These are phyloP conservation scores for Alosa alosa DNA, from an alignment of 2,113 vertebrate species.

Conservation along the genomic window DNA sequence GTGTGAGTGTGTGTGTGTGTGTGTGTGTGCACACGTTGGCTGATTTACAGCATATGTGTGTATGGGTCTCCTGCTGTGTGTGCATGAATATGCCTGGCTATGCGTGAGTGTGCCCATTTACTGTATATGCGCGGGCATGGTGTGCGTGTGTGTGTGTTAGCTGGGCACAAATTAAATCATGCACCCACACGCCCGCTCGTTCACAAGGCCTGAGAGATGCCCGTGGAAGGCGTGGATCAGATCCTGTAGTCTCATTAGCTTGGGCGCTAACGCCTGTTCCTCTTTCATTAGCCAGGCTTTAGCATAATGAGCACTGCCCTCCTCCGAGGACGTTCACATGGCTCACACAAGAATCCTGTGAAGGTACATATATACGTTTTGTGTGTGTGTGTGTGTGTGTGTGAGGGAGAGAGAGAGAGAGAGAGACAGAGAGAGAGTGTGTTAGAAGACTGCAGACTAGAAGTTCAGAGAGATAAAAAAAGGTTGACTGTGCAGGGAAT, in stretches of 20 bases:
- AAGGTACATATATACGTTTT: neutral
- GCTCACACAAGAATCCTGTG: neutral
- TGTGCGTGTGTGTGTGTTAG: neutral
- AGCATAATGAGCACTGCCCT: constrained; percentile 11
- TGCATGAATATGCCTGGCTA: neutral
- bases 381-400: constrained; percentile 17
- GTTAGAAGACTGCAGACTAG: neutral
- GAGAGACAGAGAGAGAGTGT: neutral
- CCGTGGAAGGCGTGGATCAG: neutral
- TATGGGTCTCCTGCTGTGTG: neutral
- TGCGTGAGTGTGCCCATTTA: neutral
- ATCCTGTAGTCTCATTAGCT: constrained; percentile 24
- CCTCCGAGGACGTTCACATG: neutral
- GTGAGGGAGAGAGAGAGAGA: neutral
- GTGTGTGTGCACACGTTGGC: neutral
- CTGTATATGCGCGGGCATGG: neutral
- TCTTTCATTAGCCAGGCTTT: constrained; percentile 22
- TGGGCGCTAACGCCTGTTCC: neutral
- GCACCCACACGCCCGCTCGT: constrained; percentile 14
- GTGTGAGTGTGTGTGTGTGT: neutral
- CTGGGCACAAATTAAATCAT: constrained; percentile 31
- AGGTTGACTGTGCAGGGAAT: neutral
- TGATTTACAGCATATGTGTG: neutral
- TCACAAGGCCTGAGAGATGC: constrained; percentile 3
- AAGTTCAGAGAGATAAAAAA: neutral